Base-by-base conservation (phyloP, 2,113 vertebrate species). In the Perca fluviatilis region DNA sequence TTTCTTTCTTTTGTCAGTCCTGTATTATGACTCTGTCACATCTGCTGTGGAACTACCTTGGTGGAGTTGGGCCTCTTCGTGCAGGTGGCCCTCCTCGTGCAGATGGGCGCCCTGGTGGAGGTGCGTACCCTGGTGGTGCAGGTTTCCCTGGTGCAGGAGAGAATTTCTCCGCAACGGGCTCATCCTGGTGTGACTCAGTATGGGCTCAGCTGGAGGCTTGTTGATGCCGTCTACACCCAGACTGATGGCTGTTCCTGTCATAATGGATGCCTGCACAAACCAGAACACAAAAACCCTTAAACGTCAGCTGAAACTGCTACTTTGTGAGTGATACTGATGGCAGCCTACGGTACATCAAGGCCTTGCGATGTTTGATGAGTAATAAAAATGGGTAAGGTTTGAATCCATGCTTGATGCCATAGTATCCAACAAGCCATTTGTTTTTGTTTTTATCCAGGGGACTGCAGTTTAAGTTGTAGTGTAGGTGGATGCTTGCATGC, bases 241-340 rank as follows among this genome's bases (percentile, higher is more conserved):
- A 58, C 92, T 97, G 70, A 97, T 97, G 74, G 97, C 96, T 0
- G 96, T 95, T 79, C 98, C 98, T 0, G 97, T 97, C 98, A 99
- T 98, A 92, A 99, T 99, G 77, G 98, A 99, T 0, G 97, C 98
- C 98, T 99, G 91, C 0, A 77, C 21, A 65, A 14, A 63, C 33
- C 67, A 40, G 61, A 8, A 11, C 58, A 62, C 11, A 47, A 8
- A 60, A n/a, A 53, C 1, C 18, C 47, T 21, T 2, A 27, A n/a
- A 23, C n/a, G 27, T 15, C 30, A 27, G 65, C 21, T 30, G 27
- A 60, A 36, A 33, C 30, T 19, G 15, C 16, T 36, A 19, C 18
- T 19, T 33, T 60, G 18, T 21, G 27, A 36, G 16, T 19, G 7
- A 61, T 33, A 61, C 23, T 36, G 58, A 19, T 61, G 13, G 12